These are phyloP conservation scores for Aradus depressus DNA, from an alignment of 2,888 invertebrate genomes.

Conservation along the genomic window DNA sequence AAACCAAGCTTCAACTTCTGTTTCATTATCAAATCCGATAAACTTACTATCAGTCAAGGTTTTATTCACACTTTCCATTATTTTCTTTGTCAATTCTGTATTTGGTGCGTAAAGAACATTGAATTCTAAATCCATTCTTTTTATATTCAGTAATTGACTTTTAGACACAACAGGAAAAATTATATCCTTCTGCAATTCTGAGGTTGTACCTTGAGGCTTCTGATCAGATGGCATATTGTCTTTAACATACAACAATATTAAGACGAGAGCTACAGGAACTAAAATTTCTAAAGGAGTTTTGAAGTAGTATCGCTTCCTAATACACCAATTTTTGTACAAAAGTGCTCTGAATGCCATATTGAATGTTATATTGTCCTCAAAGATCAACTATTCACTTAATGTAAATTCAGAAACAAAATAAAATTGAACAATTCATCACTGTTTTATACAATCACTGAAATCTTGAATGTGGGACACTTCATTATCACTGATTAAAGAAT, in stretches of 20 bases:
- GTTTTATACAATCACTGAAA: too few species aligned
- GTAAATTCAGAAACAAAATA: too few species aligned
- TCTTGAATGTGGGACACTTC: too few species aligned
- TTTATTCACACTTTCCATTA: not conserved
- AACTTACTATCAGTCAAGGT: not conserved
- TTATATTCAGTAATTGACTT: not conserved
- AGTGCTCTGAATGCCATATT: conserved; percentile 7
- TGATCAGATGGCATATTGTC: too few species aligned
- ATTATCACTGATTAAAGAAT: too few species aligned
- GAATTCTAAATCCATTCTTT: not conserved
- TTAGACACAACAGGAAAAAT: not conserved
- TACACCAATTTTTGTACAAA: conserved; percentile 9
- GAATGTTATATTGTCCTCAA: too few species aligned
- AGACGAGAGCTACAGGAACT: not conserved
- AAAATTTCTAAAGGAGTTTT: not conserved
- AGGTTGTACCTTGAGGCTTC: not conserved
- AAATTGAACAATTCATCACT: too few species aligned
- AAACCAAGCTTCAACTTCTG: conserved; percentile 1
- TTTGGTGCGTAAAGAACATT: not conserved
- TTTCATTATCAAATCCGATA: not conserved
- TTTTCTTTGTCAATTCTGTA: conserved; percentile 1
- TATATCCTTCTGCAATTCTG: not conserved
- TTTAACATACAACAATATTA: not conserved
- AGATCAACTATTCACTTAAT: too few species aligned
- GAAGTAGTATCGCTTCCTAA: conserved; percentile 9